Percentiles rank a stretch among this genome's conserved stretches.
phyloP scores from a whole-genome alignment of 2,113 vertebrate genomes.

The Cathartes aura region DNA sequence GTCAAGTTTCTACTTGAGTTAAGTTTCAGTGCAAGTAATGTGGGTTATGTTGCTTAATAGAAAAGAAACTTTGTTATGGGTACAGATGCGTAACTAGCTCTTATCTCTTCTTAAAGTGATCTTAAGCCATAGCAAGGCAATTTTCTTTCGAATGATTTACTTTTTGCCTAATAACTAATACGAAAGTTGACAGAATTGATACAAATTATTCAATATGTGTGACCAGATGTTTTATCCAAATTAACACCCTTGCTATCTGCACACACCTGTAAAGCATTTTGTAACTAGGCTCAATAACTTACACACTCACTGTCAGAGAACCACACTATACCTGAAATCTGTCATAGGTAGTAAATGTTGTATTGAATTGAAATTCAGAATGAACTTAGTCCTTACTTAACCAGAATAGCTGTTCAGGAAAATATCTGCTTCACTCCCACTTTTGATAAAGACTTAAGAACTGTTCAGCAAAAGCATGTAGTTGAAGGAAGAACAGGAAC shows the following conservation, averaged over 20 bases:
- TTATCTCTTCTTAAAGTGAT: not conserved
- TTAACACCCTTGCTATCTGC: not conserved
- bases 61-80: not conserved
- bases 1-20: not conserved
- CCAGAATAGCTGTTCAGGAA: not conserved
- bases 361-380: not conserved
- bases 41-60: not conserved
- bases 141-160: not conserved
- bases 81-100: not conserved
- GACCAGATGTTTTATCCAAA: not conserved
- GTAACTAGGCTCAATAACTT: not conserved
- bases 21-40: not conserved
- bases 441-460: not conserved
- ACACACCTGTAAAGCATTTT: not conserved
- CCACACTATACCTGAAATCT: not conserved
- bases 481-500: not conserved
- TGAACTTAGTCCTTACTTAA: not conserved
- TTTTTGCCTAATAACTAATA: not conserved
- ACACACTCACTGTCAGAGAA: not conserved
- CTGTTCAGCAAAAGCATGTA: not conserved
- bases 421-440: not conserved
- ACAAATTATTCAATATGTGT: not conserved
- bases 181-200: not conserved
- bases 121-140: not conserved
- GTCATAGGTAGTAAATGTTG: not conserved